A percentile compares a stretch with the other conserved stretches of the same genome.
phyloP scores from a whole-genome alignment of 2,888 invertebrate genomes.

The Tipula confusa region DNA sequence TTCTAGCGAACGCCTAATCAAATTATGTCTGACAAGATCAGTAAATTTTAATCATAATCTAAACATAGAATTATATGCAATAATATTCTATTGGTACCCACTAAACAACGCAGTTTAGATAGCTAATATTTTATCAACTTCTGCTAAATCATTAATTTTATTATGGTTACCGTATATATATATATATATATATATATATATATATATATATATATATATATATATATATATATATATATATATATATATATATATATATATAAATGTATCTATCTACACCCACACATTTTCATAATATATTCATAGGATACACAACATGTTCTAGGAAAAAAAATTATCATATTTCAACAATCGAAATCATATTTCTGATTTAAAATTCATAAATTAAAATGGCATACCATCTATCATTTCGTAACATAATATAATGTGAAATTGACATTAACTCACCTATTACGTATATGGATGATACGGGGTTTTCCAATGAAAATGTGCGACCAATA shows the following conservation, averaged over 20 bases:
- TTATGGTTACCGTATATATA: not conserved
- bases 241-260: too few relatives aligned
- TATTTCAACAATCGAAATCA: slow-evolving; percentile 20
- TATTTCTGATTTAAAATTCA: slow-evolving; percentile 20
- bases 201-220: too few relatives aligned
- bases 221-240: too few relatives aligned
- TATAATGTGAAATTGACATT: not conserved
- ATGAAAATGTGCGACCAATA: too few relatives aligned
- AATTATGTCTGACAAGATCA: too few relatives aligned
- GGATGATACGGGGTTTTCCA: too few relatives aligned
- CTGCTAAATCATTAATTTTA: not conserved
- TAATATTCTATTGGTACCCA: too few relatives aligned
- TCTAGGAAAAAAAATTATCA: not conserved
- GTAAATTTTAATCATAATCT: too few relatives aligned
- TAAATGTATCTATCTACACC: not conserved
- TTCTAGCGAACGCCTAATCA: too few relatives aligned
- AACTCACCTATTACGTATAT: not conserved
- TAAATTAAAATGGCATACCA: not conserved
- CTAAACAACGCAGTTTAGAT: not conserved
- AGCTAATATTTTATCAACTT: not conserved
- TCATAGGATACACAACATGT: not conserved
- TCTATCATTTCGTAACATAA: not conserved
- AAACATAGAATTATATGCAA: too few relatives aligned
- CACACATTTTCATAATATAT: not conserved
- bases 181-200: too few relatives aligned